These are phyloP conservation scores for Oeneis ivallda DNA, from an alignment of 2,888 invertebrate genomes.

Conservation along the genomic window DNA sequence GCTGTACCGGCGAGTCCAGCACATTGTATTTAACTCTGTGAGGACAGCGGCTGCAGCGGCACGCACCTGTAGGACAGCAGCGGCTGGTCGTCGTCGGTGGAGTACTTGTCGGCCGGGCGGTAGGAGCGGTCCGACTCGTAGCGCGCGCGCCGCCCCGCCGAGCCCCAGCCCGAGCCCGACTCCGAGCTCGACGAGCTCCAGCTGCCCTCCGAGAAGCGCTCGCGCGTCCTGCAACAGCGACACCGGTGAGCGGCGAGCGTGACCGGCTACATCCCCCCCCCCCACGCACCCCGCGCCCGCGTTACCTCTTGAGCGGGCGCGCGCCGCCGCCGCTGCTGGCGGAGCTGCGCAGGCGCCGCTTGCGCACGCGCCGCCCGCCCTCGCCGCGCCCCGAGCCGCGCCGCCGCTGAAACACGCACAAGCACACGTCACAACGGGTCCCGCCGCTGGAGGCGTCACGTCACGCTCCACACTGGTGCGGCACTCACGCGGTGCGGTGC, in stretches of 20 bases:
- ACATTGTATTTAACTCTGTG: too few species aligned
- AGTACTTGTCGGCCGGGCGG: constrained; percentile 59
- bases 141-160: constrained; percentile 43
- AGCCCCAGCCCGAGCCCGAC: constrained; percentile 38
- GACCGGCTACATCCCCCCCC: not conserved
- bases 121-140: constrained; percentile 76
- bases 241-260: not conserved
- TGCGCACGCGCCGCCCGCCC: constrained; percentile 31
- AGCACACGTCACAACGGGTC: too few species aligned
- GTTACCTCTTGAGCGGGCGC: constrained; percentile 38
- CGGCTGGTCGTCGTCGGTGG: constrained; percentile 69
- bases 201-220: constrained; percentile 52
- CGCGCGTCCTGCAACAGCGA: constrained; percentile 49
- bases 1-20: too few species aligned
- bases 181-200: constrained; percentile 46
- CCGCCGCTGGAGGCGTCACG: too few species aligned
- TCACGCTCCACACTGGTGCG: not conserved
- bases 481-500: constrained; percentile 23
- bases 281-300: constrained; percentile 12
- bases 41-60: too few species aligned
- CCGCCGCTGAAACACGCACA: too few species aligned
- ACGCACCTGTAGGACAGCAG: constrained; percentile 60
- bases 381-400: constrained; percentile 12
- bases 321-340: constrained; percentile 31
- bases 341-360: constrained; percentile 41